Percentiles rank a stretch among this genome's conserved stretches.
Conservation (phyloP, 1,140 invertebrate genomes). For the Yoshiicerus persimilis region DNA sequence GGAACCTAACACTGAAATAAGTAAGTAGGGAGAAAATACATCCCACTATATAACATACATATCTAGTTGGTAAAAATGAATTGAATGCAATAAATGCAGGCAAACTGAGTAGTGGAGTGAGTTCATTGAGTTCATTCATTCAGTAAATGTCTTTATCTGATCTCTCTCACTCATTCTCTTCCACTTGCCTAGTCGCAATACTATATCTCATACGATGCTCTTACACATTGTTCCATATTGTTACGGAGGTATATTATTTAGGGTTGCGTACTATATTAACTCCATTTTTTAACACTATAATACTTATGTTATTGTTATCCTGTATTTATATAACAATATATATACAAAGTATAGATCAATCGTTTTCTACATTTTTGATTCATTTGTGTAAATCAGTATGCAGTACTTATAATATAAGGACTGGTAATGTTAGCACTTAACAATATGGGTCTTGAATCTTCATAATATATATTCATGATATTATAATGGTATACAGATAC, state of each 20-base stretch:
- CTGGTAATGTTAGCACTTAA: too few relatives aligned
- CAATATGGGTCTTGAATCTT: too few relatives aligned
- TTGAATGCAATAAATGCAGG: neutral
- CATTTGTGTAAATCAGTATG: too few relatives aligned
- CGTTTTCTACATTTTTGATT: too few relatives aligned
- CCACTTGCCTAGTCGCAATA: neutral
- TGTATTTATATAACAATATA: too few relatives aligned
- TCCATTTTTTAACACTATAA: too few relatives aligned
- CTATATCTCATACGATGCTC: neutral
- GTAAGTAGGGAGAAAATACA: neutral
- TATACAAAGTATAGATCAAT: too few relatives aligned
- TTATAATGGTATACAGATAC: neutral
- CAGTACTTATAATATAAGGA: too few relatives aligned
- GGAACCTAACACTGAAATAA: neutral
- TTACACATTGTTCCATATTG: too few relatives aligned
- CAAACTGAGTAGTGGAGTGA: neutral
- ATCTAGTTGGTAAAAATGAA: neutral
- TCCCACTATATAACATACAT: neutral
- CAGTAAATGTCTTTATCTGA: constrained; percentile 15
- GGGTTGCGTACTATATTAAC: too few relatives aligned
- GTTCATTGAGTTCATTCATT: constrained; percentile 18
- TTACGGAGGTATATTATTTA: neutral
- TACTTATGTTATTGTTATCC: too few relatives aligned
- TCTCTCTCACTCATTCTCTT: constrained; percentile 5
- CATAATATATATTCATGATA: neutral